These are phyloP conservation scores for Globia sparganii DNA, from an alignment of 2,888 invertebrate species.

Conservation along the genomic window DNA sequence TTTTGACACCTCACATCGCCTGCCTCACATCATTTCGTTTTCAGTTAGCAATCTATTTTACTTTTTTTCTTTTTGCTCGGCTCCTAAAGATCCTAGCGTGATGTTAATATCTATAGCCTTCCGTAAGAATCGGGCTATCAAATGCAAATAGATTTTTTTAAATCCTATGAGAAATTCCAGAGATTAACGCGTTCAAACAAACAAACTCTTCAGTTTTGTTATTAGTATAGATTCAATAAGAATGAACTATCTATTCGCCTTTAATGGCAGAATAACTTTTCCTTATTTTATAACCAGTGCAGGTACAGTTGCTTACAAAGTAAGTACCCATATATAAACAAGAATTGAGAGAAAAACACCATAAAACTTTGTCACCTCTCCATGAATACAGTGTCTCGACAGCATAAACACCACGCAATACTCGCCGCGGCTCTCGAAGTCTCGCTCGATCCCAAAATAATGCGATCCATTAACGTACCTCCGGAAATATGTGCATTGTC, in stretches of 20 bases:
- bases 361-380: constrained; percentile 42
- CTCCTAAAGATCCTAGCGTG: neutral
- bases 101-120: neutral
- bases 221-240: neutral
- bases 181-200: no score
- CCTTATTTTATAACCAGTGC: neutral
- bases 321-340: constrained; percentile 12
- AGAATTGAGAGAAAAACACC: constrained; percentile 25
- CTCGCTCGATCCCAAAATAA: constrained; percentile 76
- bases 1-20: constrained; percentile 3
- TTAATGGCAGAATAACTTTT: neutral
- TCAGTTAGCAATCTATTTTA: neutral
- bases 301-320: neutral
- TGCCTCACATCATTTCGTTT: neutral
- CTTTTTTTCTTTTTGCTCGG: neutral
- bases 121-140: neutral
- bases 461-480: constrained; percentile 78
- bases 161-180: neutral
- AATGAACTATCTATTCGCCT: neutral
- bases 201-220: neutral
- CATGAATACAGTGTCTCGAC: constrained; percentile 48
- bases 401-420: constrained; percentile 49
- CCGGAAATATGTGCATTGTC: constrained; percentile 77
- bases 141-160: neutral
- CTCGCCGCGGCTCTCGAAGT: constrained; percentile 52